These are phyloP conservation scores for Ctenodactylus gundi DNA, from an alignment of 2,113 vertebrate genomes.

Conservation along the genomic window DNA sequence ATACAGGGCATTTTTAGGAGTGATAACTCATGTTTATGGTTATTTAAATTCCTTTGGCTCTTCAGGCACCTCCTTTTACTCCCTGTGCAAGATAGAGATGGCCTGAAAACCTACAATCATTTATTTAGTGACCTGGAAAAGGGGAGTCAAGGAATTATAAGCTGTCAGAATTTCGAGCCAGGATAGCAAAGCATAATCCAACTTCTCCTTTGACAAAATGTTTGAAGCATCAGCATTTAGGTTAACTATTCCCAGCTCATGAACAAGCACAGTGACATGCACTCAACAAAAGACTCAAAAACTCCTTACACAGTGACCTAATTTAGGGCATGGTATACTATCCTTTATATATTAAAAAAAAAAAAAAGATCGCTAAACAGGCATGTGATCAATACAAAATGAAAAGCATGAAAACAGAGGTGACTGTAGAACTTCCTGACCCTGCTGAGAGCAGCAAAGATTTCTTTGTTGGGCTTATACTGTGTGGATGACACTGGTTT, in stretches of 20 bases:
- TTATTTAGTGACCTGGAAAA: constrained; percentile 26
- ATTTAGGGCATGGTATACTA: background rate
- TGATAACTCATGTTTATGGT: background rate
- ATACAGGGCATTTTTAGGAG: constrained; percentile 21
- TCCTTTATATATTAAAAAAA: too few species aligned
- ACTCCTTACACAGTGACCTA: background rate
- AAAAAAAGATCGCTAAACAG: background rate
- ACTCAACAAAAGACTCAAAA: background rate
- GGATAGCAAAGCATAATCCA: background rate
- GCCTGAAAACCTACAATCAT: background rate
- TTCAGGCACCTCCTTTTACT: background rate
- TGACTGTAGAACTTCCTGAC: background rate
- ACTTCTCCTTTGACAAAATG: background rate
- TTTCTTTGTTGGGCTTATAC: background rate
- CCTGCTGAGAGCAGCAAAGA: background rate
- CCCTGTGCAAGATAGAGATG: background rate
- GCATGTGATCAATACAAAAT: background rate
- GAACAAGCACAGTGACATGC: background rate
- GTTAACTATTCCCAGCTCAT: background rate
- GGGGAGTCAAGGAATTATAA: background rate
- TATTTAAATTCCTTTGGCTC: constrained; percentile 5
- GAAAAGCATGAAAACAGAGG: background rate
- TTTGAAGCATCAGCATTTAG: background rate
- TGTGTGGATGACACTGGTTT: background rate
- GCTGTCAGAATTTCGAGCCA: background rate